These are phyloP conservation scores for Anoplophora glabripennis DNA, from an alignment of 1,140 invertebrate species.

Conservation along the genomic window DNA sequence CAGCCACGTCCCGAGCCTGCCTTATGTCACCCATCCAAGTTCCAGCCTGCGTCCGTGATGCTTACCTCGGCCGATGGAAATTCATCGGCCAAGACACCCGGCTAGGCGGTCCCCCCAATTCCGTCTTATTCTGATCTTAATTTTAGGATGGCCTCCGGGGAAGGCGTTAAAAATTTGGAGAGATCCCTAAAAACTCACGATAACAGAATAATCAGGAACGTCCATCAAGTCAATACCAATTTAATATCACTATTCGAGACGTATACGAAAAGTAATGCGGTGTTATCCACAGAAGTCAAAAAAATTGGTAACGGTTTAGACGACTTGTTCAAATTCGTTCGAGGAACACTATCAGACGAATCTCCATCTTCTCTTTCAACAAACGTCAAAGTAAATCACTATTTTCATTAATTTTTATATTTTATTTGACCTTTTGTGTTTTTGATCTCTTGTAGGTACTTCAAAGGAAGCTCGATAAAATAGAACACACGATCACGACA, in stretches of 20 bases:
- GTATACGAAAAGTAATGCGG: constrained; percentile 17
- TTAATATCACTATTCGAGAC: constrained; percentile 33
- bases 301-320: constrained; percentile 18
- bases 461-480: too few relatives aligned
- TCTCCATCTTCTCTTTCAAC: too few relatives aligned
- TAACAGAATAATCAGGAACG: constrained; percentile 27
- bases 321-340: constrained; percentile 18
- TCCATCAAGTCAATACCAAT: constrained; percentile 31
- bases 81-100: too few relatives aligned
- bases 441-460: too few relatives aligned
- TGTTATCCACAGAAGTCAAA: constrained; percentile 17
- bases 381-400: too few relatives aligned
- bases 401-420: too few relatives aligned
- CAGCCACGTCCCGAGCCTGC: too few relatives aligned
- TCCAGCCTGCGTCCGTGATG: too few relatives aligned
- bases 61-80: too few relatives aligned
- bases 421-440: too few relatives aligned
- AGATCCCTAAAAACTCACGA: constrained; percentile 40
- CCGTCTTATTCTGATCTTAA: constrained; percentile 6
- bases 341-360: not conserved
- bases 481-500: too few relatives aligned
- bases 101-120: not conserved
- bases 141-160: constrained; percentile 36
- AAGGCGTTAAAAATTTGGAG: constrained; percentile 42
- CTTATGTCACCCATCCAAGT: too few relatives aligned